Conservation (phyloP, 2,113 vertebrate genomes). For the Steatornis caripensis region DNA sequence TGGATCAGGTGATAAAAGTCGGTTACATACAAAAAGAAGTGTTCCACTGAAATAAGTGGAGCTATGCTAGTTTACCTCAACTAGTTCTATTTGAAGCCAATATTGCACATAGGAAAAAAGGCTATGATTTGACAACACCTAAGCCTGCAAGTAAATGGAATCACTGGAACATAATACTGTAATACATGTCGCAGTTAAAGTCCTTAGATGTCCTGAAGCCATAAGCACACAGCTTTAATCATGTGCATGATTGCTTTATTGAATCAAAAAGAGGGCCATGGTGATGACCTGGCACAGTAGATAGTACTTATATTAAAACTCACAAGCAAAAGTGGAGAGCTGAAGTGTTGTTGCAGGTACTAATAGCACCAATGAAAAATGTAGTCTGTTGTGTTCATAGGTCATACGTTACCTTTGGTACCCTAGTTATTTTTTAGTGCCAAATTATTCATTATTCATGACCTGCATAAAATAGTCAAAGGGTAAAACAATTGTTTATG, state of each 20-base stretch:
- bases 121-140: not conserved
- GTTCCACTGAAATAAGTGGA: not conserved
- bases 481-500: not conserved
- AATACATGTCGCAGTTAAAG: not conserved
- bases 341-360: not conserved
- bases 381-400: not conserved
- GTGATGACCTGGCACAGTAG: not conserved
- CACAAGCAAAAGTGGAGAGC: not conserved
- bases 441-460: conserved; percentile 19
- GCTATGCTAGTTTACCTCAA: not conserved
- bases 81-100: not conserved
- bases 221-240: not conserved
- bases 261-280: not conserved
- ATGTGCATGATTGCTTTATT: not conserved
- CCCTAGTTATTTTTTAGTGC: conserved; percentile 25
- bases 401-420: not conserved
- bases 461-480: not conserved
- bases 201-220: not conserved
- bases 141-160: not conserved
- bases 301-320: not conserved
- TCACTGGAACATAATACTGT: not conserved
- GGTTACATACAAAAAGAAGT: not conserved
- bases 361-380: not conserved
- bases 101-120: not conserved
- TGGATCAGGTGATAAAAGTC: not conserved